A percentile compares a stretch with the other conserved stretches of the same genome.
These are phyloP conservation scores for Chlorospingus flavigularis DNA, from an alignment of 2,797 vertebrate species.

Conservation along the genomic window DNA sequence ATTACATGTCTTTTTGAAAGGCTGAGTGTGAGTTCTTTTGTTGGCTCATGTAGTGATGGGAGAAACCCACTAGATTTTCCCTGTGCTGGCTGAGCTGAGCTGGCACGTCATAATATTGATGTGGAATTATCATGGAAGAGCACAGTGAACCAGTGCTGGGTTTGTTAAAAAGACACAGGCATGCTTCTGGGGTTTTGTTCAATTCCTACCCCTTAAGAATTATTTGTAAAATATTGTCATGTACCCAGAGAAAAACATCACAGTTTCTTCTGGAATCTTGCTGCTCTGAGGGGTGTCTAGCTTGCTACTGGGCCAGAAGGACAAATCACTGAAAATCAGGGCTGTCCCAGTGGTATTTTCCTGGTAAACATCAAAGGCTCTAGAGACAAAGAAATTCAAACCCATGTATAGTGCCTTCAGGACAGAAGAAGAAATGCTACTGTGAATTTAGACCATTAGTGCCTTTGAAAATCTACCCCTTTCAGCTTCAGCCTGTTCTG, in stretches of 20 bases:
- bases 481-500: neutral
- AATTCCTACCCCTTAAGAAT: neutral
- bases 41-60: neutral
- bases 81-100: neutral
- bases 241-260: neutral
- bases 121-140: neutral
- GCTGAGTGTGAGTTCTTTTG: neutral
- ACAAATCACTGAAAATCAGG: neutral
- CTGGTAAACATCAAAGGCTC: neutral
- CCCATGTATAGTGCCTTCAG: neutral
- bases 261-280: neutral
- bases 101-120: neutral
- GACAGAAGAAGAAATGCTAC: neutral
- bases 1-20: neutral
- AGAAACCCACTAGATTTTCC: neutral
- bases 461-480: neutral
- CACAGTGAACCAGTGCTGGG: neutral
- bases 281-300: neutral
- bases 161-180: neutral
- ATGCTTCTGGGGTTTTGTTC: neutral
- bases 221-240: neutral
- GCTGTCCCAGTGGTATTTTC: neutral
- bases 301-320: neutral
- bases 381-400: neutral
- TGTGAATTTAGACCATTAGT: neutral